Evolutionary conservation across 2,113 vertebrate species (phyloP).

Genomic region (Elephas maximus): DNA sequence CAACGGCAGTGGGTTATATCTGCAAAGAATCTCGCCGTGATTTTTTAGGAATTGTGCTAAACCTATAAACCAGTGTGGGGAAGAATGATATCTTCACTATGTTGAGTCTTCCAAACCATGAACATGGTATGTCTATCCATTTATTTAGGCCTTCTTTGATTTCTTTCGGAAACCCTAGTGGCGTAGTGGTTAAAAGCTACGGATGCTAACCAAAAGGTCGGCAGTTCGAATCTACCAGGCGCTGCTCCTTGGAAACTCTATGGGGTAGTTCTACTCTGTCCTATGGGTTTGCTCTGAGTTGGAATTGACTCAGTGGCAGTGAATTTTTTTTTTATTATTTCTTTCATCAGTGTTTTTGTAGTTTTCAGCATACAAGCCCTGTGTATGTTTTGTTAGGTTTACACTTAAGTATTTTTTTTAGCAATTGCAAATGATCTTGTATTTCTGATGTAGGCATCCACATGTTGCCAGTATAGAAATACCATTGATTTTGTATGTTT

Average conservation of each 20-base stretch:
- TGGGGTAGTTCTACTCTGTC: too few relatives aligned
- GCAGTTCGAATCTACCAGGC: too few relatives aligned
- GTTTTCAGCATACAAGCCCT: not conserved
- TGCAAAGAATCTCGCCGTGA: not conserved
- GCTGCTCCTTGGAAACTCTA: too few relatives aligned
- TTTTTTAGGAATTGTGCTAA: conserved; percentile 17
- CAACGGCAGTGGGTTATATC: not conserved
- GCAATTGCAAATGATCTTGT: not conserved
- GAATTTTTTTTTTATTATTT: not conserved
- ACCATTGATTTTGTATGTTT: not conserved
- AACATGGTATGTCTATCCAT: not conserved
- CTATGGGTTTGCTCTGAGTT: too few relatives aligned
- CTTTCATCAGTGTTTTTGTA: not conserved
- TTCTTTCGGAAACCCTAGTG: not conserved
- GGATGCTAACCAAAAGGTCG: too few relatives aligned
- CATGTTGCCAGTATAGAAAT: not conserved
- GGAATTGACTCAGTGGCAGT: too few relatives aligned
- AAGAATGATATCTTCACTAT: not conserved
- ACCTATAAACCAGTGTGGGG: not conserved
- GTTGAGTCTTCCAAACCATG: not conserved
- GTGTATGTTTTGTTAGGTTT: too few relatives aligned
- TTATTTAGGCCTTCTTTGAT: not conserved
- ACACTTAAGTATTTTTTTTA: not conserved
- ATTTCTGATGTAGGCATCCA: not conserved
- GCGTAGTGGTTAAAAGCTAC: too few relatives aligned